A percentile compares a stretch with the other conserved stretches of the same genome.
phyloP scores from a whole-genome alignment of 2,113 vertebrate genomes.

The Lophochroa leadbeateri region DNA sequence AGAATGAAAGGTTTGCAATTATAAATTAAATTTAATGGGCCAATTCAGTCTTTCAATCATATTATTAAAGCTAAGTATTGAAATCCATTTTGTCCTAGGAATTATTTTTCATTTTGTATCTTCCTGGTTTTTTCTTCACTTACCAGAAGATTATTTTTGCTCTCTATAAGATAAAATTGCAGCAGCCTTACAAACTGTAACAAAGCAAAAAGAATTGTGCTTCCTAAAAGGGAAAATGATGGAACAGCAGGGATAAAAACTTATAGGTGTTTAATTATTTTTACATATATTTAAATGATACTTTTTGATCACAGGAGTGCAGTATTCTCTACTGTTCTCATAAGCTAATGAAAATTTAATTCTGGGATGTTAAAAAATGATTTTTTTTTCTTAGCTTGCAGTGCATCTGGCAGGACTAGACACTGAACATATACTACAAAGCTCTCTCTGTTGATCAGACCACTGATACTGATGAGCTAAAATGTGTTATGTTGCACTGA shows the following conservation, averaged over 20 bases:
- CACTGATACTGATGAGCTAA: not conserved
- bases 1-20: slow-evolving; percentile 27
- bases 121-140: slow-evolving; percentile 12
- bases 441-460: not conserved
- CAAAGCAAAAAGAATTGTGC: not conserved
- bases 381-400: not conserved
- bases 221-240: not conserved
- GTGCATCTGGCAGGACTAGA: not conserved
- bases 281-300: not conserved
- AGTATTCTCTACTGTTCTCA: not conserved
- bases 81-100: slow-evolving; percentile 54
- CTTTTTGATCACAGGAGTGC: not conserved
- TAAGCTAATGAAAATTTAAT: not conserved
- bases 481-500: not conserved
- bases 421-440: not conserved
- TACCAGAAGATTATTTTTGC: not conserved
- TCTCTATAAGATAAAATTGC: slow-evolving; percentile 21
- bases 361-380: not conserved
- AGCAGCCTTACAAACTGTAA: not conserved
- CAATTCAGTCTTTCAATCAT: slow-evolving; percentile 54
- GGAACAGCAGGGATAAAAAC: not conserved
- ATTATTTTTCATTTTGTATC: slow-evolving; percentile 33
- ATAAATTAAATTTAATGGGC: slow-evolving; percentile 54
- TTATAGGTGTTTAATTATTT: not conserved
- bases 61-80: slow-evolving; percentile 45